These are phyloP conservation scores for Gymnocheta viridis DNA, from an alignment of 2,888 invertebrate genomes.

Conservation along the genomic window DNA sequence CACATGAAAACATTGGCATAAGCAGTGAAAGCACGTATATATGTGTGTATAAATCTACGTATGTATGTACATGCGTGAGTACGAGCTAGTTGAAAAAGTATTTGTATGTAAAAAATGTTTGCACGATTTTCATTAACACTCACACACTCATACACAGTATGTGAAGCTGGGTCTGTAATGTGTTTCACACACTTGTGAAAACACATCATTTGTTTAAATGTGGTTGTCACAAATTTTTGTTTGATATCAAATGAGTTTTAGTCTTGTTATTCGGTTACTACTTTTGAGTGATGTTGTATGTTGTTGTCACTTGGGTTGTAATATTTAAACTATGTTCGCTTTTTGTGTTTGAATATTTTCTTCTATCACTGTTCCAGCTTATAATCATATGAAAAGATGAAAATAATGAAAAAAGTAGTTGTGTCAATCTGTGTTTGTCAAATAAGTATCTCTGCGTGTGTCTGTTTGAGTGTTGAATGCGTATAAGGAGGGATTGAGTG, in stretches of 20 bases:
- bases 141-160: neutral
- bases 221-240: constrained; percentile 38
- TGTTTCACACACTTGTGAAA: neutral
- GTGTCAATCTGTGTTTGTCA: constrained; percentile 25
- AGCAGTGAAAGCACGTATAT: no score
- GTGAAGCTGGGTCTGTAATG: neutral
- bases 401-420: constrained; percentile 58
- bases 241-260: constrained; percentile 18
- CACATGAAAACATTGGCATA: neutral
- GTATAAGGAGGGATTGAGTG: neutral
- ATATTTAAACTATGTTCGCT: constrained; percentile 30
- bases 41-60: no score
- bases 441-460: neutral
- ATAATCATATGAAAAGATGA: constrained; percentile 34
- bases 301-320: constrained; percentile 3
- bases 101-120: neutral
- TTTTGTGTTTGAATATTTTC: constrained; percentile 4
- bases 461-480: neutral
- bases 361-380: constrained; percentile 1
- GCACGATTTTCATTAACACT: neutral
- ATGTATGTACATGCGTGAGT: neutral
- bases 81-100: neutral
- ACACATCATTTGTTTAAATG: neutral
- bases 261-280: constrained; percentile 11
- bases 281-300: constrained; percentile 19